Conservation (phyloP, 2,113 vertebrate genomes). For the Chaetodon trifascialis region DNA sequence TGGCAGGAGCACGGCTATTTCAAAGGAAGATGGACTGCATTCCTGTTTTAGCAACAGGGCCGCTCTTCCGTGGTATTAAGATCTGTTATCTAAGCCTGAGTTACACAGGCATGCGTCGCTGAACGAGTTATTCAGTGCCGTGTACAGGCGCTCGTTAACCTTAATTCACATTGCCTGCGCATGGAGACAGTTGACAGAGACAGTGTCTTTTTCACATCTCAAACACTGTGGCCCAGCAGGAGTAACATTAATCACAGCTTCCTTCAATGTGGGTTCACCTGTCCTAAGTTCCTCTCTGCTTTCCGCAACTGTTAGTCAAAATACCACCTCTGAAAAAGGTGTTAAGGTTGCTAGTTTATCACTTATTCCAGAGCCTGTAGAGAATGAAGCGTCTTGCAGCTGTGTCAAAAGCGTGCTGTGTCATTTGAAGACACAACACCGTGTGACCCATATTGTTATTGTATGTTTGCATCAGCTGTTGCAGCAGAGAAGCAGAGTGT, state of each 20-base stretch:
- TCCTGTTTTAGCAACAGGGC: constrained; percentile 4
- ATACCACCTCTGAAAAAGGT: neutral
- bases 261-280: neutral
- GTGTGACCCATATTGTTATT: neutral
- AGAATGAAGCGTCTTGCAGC: neutral
- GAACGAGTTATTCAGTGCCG: neutral
- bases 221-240: neutral
- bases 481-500: neutral
- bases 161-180: neutral
- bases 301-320: neutral
- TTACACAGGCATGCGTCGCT: neutral
- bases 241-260: neutral
- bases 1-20: neutral
- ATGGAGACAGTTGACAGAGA: neutral
- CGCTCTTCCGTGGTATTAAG: neutral
- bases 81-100: neutral
- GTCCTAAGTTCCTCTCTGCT: neutral
- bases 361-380: too few relatives aligned
- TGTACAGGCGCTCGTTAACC: neutral
- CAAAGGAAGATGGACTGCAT: neutral
- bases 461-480: constrained; percentile 13
- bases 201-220: neutral
- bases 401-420: neutral
- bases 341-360: neutral
- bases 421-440: neutral